Evolutionary conservation across 2,888 invertebrate species (phyloP), one percentile per base, ranked within the genome.

Genomic region (Ganaspis brasiliensis): DNA sequence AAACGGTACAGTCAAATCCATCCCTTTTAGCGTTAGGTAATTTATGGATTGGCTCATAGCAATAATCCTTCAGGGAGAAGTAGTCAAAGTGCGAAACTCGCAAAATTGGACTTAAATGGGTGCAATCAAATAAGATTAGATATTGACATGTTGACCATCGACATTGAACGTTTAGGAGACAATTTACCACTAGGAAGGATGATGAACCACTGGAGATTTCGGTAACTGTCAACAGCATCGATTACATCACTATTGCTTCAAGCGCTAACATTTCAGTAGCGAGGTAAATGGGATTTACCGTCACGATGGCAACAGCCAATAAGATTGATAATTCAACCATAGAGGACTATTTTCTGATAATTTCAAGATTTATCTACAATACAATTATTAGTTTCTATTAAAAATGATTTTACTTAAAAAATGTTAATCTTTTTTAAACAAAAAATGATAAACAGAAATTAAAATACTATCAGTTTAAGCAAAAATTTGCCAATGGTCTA

Each of bases 71-170:
- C n/a, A n/a, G n/a, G n/a, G n/a, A n/a, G n/a, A n/a, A n/a, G n/a
- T 59, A n/a, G 10, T 35, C 59, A 59, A 35, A 35, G 59, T 35
- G 16, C 10, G 35, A 16, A 16, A 3, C 6, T 59, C 37, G 40
- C 37, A 37, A 63, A 63, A 63, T 63, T 40, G 37, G 63, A 16
- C 5, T 63, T 63, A 21, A 12, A 63, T 19, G 19, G 63, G 12
- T 63, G 37, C 37, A 63, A 63, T 63, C 40, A 63, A 19, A 63
- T 40, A n/a, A n/a, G n/a, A n/a, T n/a, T n/a, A n/a, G n/a, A 59
- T 59, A 26, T 59, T 59, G 59, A 31, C 31, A 59, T 59, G 59
- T 35, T 31, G 26, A 35, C 16, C 31, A 35, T 59, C 16, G 26
- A 9, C 8, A 31, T 26, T 59, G 57, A 26, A 24, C 57, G 16